Evolutionary conservation across 2,888 invertebrate genomes (phyloP), one percentile per base, ranked within the genome.

Genomic region (Mythimna ferrago): DNA sequence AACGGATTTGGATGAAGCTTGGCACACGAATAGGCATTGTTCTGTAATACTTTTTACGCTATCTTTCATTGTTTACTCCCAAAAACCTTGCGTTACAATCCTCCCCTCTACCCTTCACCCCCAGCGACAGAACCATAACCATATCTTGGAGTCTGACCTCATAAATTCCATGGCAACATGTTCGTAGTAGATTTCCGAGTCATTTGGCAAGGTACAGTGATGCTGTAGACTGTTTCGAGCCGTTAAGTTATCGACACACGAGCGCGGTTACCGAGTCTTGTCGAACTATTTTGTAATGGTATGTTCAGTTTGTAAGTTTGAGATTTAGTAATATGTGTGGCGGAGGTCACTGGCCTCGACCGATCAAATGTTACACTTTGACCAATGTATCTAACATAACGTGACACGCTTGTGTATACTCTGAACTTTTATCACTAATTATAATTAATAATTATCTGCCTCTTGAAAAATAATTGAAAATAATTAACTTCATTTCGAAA

Each of bases 171-270:
- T 71, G 81, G 84, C 65, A 80, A 68, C 84, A 80, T 84, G 80
- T 76, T 84, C 69, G n/a, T 64, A 80, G n/a, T n/a, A 83, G 84
- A 68, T 84, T 81, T 81, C 80, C 80, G 58, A 71, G 84, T 84
- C 80, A 81, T 81, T 81, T 81, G 70, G 65, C 70, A 21, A 71
- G 70, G 76, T 62, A 69, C 66, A 84, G 80, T 65, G 84, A 81
- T 48, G 61, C 9, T 70, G 38, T 62, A 60, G 21, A 67, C 63
- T 38, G 79, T 84, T 66, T 81, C 67, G 53, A 75, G 53, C 65
- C 84, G 84, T 81, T 84, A 81, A 69, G 21, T 81, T 67, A 53
- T 65, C 70, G 76, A 84, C 71, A 66, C 65, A 68, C 56, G 76
- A 57, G 11, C 32, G 19, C 16, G 14, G 38, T 6, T 35, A 62